A percentile compares a stretch with the other conserved stretches of the same genome.
phyloP scores from a whole-genome alignment of 2,888 invertebrate species.

The Dendrolimus pini region DNA sequence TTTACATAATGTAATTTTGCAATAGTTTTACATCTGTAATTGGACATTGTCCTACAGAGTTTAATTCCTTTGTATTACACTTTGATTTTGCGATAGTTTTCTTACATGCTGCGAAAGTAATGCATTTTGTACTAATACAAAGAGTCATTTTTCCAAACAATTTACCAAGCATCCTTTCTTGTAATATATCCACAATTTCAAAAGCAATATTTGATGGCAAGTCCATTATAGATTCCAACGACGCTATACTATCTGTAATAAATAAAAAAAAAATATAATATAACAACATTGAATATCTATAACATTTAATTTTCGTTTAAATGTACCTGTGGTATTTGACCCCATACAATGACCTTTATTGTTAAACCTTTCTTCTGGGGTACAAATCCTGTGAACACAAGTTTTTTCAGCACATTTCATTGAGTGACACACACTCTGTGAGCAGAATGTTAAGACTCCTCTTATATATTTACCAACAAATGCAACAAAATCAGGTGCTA shows the following conservation, averaged over 20 bases:
- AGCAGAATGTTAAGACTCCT: constrained; percentile 60
- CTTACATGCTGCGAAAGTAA: constrained; percentile 46
- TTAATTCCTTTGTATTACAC: constrained; percentile 50
- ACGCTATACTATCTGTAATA: constrained; percentile 54
- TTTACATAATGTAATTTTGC: constrained; percentile 21
- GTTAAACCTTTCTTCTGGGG: constrained; percentile 45
- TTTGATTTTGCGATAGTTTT: constrained; percentile 51
- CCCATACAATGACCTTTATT: constrained; percentile 57
- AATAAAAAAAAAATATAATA: constrained; percentile 4
- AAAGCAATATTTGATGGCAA: constrained; percentile 57
- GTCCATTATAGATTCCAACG: constrained; percentile 61
- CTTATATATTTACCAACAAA: constrained; percentile 64
- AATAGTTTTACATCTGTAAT: constrained; percentile 34
- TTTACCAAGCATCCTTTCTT: constrained; percentile 57
- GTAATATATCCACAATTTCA: constrained; percentile 59
- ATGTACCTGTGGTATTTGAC: constrained; percentile 47
- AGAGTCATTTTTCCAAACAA: constrained; percentile 60
- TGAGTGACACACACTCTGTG: constrained; percentile 53
- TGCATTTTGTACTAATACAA: constrained; percentile 56
- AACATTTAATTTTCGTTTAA: neutral
- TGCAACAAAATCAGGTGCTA: constrained; percentile 56
- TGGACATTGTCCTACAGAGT: constrained; percentile 46
- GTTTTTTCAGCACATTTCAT: constrained; percentile 57
- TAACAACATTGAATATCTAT: neutral
- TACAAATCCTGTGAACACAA: constrained; percentile 53